phyloP scores from a whole-genome alignment of 1,140 invertebrate genomes.

The Drosophila parvula region DNA sequence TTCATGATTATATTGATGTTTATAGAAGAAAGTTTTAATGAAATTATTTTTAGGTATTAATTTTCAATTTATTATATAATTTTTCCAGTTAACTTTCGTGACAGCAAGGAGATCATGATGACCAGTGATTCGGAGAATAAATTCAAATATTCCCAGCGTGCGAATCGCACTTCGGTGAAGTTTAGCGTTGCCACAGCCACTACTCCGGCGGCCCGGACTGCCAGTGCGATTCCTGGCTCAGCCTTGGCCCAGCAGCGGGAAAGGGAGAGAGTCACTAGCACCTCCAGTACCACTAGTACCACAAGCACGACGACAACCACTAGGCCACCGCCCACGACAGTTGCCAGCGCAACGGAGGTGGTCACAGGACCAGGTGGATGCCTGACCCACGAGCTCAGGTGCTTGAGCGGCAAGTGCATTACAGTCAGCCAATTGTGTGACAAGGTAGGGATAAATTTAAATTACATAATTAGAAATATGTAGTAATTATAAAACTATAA shows the following conservation, averaged over 20 bases:
- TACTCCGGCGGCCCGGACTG: conserved; percentile 58
- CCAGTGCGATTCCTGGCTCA: conserved; percentile 66
- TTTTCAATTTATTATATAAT: background rate
- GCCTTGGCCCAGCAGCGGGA: conserved; percentile 57
- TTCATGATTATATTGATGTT: too few relatives aligned
- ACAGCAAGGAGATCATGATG: conserved; percentile 85
- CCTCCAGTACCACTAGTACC: conserved; percentile 16
- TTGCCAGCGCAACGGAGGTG: conserved; percentile 2
- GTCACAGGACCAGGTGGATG: conserved; percentile 74
- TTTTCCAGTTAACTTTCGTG: conserved; percentile 79
- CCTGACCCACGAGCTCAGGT: conserved; percentile 86
- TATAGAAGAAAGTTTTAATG: too few relatives aligned
- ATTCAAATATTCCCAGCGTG: conserved; percentile 81
- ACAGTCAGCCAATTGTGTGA: conserved; percentile 87
- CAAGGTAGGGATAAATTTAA: conserved; percentile 71
- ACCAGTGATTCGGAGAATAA: conserved; percentile 84
- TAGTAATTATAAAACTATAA: too few relatives aligned
- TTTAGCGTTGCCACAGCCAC: conserved; percentile 55
- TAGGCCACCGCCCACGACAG: conserved; percentile 23
- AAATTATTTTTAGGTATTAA: too few relatives aligned
- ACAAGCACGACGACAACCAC: conserved; percentile 1
- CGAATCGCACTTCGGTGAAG: conserved; percentile 66
- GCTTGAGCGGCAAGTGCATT: conserved; percentile 87
- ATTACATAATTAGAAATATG: too few relatives aligned
- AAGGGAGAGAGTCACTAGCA: conserved; percentile 45